Evolutionary conservation across 2,113 vertebrate species (phyloP), one percentile per base, ranked within the genome.

Genomic region (Dipodomys stephensi): DNA sequence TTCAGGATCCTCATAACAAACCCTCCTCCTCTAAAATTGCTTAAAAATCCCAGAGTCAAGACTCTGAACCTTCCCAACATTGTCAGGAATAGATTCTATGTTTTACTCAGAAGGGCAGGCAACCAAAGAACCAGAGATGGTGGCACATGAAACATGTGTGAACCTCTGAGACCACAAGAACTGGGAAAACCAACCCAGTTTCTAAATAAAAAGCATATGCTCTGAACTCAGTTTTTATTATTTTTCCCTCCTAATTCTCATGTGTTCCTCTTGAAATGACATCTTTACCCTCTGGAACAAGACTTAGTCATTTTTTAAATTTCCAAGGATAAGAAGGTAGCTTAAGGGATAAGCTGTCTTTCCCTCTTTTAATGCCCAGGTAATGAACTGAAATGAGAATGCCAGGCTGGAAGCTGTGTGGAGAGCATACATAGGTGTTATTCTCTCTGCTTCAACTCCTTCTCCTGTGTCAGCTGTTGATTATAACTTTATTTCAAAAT

Each of bases 291-390:
- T 96, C 78, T 39, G 27, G 87, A 68, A 96, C 67, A 53, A 93
- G 89, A 83, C 68, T 92, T 74, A 90, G 96, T 13, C 77, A 93
- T 89, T 95, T 39, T 97, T 83, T 77, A 97, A 82, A 95, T 98
- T 97, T 96, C 88, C 92, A 97, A 95, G 93, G 95, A 93, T 80
- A 91, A 96, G 94, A 94, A 91, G 46, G 7, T 1, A 92, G 87
- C 90, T 53, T 87, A 96, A 97, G 93, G 96, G 95, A 67, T 93
- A 49, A 96, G 67, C 89, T 25, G 18, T 15, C 44, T 96, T 67
- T 91, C 62, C 53, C n/a, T 16, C n/a, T 97, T 71, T 82, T 94
- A 92, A 95, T 96, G 60, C 94, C 64, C 90, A 97, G 69, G 82
- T 95, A 93, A 87, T 65, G 65, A 98, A 87, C 74, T 96, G 95